Base-by-base conservation (phyloP, 2,888 invertebrate species). In the Lathronympha strigana region DNA sequence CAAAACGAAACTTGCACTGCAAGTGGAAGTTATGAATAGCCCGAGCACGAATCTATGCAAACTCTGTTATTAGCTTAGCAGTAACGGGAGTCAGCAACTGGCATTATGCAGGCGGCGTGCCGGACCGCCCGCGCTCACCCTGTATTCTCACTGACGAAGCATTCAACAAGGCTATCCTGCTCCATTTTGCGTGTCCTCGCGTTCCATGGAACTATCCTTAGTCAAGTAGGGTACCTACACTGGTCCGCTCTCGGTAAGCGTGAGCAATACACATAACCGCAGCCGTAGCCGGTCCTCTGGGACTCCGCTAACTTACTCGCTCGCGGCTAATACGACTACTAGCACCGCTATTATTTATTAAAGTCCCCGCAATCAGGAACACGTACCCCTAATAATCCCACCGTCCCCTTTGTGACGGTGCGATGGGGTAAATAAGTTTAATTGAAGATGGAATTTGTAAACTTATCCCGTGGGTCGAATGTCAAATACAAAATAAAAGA, bases 61-160 rank as follows among this genome's bases (percentile, higher is more conserved):
- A 79, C 78, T 81, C 78, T 76, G 81, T 82, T 87, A 86, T 86
- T 87, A 83, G 80, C 84, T 85, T 82, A 82, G 82, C 76, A 76
- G 79, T 79, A 83, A 83, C 80, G 78, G 78, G 75, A 77, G 75
- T 76, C 75, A 68, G 76, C 75, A 76, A 79, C 76, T 76, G 71
- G 76, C 75, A 73, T 66, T 66, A 78, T 76, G 77, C 76, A 75
- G 74, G 71, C 72, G 66, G 71, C 72, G 75, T 66, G 74, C 75
- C 73, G 73, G 76, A 72, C 76, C 74, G 75, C 76, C 77, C 75
- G 64, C 66, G 61, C 58, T 47, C 45, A 13, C 6, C 17, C 23
- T n/a, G 23, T 47, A 6, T 47, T 47, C 23, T n/a, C 6, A 23
- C 47, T n/a, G 5, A 17, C 47, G 5, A 47, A 40, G 19, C n/a